Percentiles rank a stretch among this genome's conserved stretches.
phyloP scores from a whole-genome alignment of 53 echinoderm and acorn worm genomes.

The Apostichopus leukothele region DNA sequence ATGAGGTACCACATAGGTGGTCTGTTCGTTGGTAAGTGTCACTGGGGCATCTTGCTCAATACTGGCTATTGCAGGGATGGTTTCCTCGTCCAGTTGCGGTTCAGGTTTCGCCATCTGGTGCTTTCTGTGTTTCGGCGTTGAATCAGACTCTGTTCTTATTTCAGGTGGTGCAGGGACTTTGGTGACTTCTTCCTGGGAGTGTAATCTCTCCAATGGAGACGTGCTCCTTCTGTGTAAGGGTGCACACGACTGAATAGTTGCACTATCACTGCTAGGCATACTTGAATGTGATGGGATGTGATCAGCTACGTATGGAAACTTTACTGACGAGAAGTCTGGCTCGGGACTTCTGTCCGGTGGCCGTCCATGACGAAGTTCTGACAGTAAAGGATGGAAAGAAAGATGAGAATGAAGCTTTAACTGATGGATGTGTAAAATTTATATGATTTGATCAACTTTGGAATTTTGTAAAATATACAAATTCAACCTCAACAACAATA shows the following conservation, averaged over 20 bases:
- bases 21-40: background rate
- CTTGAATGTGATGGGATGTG: slow-evolving; percentile 32
- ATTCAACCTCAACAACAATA: too few species aligned
- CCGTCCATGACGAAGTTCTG: slow-evolving; percentile 92
- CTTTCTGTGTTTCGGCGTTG: slow-evolving; percentile 35
- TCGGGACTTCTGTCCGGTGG: slow-evolving; percentile 77
- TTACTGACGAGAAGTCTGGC: background rate
- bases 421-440: too few species aligned
- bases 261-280: background rate
- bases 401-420: background rate
- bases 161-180: slow-evolving; percentile 31
- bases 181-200: slow-evolving; percentile 31
- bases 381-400: background rate
- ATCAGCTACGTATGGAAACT: slow-evolving; percentile 24
- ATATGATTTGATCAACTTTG: too few species aligned
- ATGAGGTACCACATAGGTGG: background rate
- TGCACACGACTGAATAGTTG: background rate
- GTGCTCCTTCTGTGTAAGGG: slow-evolving; percentile 21
- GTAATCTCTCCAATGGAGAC: slow-evolving; percentile 36
- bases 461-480: too few species aligned
- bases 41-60: slow-evolving; percentile 18
- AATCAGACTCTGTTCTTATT: slow-evolving; percentile 39
- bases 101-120: slow-evolving; percentile 43
- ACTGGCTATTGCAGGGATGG: slow-evolving; percentile 28
- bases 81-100: slow-evolving; percentile 10